phyloP scores from a whole-genome alignment of 2,888 invertebrate genomes.

The Phalangium opilio region DNA sequence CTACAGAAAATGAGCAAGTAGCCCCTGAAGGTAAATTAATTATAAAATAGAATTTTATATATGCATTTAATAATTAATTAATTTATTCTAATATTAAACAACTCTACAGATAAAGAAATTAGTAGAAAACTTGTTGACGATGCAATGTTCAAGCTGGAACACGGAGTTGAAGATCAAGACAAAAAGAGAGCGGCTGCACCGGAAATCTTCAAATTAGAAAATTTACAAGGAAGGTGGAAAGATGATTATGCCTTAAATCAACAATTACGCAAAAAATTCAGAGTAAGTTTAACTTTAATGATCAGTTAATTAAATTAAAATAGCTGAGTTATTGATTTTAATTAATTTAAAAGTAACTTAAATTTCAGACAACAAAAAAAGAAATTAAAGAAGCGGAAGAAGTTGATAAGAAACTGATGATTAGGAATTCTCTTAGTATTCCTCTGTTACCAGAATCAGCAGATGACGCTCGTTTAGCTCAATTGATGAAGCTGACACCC shows the following conservation, averaged over 20 bases:
- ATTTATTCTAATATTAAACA: slow-evolving; percentile 10
- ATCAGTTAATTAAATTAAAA: too few species aligned
- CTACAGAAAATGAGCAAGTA: slow-evolving; percentile 76
- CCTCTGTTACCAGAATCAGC: slow-evolving; percentile 58
- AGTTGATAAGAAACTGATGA: slow-evolving; percentile 51
- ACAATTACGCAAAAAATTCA: slow-evolving; percentile 62
- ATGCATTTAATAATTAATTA: too few species aligned
- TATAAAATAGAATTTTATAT: too few species aligned
- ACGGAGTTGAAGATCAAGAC: slow-evolving; percentile 63
- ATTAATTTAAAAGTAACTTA: background rate
- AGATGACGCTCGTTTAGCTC: slow-evolving; percentile 64
- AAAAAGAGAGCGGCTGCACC: slow-evolving; percentile 54
- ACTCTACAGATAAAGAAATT: slow-evolving; percentile 58
- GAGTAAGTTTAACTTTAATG: too few species aligned
- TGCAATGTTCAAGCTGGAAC: slow-evolving; percentile 95
- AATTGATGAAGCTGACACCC: slow-evolving; percentile 51
- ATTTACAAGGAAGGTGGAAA: slow-evolving; percentile 63
- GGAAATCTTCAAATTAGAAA: slow-evolving; percentile 54
- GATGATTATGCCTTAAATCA: slow-evolving; percentile 88
- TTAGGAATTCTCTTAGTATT: slow-evolving; percentile 60
- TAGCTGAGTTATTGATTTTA: too few species aligned
- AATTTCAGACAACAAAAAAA: slow-evolving; percentile 49
- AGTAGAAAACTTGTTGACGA: slow-evolving; percentile 81
- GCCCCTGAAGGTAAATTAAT: slow-evolving; percentile 33
- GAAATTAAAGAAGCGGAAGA: slow-evolving; percentile 52